These are phyloP conservation scores for Rhea americana DNA, from an alignment of 2,113 vertebrate species.

Conservation along the genomic window DNA sequence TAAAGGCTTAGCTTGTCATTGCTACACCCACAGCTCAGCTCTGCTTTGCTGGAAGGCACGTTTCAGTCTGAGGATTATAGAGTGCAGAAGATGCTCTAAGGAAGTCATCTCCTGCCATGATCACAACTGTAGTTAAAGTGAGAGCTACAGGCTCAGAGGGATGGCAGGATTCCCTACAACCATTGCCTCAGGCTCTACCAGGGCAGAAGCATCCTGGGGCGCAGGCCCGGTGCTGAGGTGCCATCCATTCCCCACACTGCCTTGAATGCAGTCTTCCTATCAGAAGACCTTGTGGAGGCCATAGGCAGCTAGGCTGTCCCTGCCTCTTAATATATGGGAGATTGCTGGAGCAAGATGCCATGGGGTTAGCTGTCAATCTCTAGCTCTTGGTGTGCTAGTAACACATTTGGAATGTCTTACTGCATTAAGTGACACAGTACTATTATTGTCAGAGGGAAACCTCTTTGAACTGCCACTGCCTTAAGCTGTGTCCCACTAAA, in stretches of 20 bases:
- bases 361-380: constrained; percentile 20
- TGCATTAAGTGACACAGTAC: constrained; percentile 12
- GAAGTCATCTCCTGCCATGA: neutral
- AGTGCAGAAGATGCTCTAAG: neutral
- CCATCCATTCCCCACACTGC: accelerated
- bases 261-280: neutral
- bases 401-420: neutral
- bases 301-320: neutral
- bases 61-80: neutral
- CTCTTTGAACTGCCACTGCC: constrained; percentile 16
- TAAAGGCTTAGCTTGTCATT: neutral
- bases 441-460: constrained; percentile 25
- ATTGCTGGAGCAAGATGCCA: constrained; percentile 19
- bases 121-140: neutral
- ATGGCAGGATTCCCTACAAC: neutral
- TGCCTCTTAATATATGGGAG: constrained; percentile 9
- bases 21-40: accelerated
- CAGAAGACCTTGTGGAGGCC: neutral
- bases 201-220: neutral
- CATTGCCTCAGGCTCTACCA: neutral
- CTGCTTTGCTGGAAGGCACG: neutral
- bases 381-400: neutral
- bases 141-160: neutral
- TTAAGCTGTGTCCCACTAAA: constrained; percentile 1
- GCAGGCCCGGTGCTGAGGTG: neutral